Base-by-base conservation (phyloP, 2,113 vertebrate genomes). In the Helogale parvula region DNA sequence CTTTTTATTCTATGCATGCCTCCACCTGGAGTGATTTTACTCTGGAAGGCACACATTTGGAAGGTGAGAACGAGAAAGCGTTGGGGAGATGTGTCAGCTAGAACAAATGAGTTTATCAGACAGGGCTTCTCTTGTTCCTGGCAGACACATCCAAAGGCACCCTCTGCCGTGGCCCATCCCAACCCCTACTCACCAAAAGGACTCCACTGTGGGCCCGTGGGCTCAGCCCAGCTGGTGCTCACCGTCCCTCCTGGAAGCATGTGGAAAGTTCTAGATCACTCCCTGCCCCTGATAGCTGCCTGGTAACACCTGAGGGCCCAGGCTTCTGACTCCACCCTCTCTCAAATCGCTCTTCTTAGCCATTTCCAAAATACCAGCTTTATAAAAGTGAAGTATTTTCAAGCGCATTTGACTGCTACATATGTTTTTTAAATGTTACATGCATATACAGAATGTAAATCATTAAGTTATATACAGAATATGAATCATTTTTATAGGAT, bases 111-210 rank as follows among this genome's bases (percentile, higher is more conserved):
- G 50, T 13, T 60, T 0, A 25, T 21, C 35, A 35, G 31, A 50
- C 19, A 0, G 5, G 77, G 52, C 17, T 82, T 57, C 63, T 86
- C 57, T 16, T 9, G 33, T 15, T 14, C n/a, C 27, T 10, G 19
- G 23, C 10, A 63, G 68, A 71, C 5, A 47, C 2, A 16, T 7
- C 3, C 0, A 9, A 2, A 14, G 25, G 2, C 8, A 35, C 27
- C 57, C 54, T 77, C 45, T 68, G 8, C 38, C 8, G 1, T 5
- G 1, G 19, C 23, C 41, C 10, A 57, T 52, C 54, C 45, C 38
- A 12, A 14, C 5, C 65, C 27, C n/a, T 29, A 6, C 29, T 3
- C 6, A 5, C 3, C 6, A 29, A 2, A 57, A 19, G 52, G 7
- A 47, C 27, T 8, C 41, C 33, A 13, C 3, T 8, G 52, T 71